Percentiles rank a stretch among this genome's conserved stretches.
Conservation (phyloP, 2,797 vertebrate genomes). For the Dryobates pubescens region DNA sequence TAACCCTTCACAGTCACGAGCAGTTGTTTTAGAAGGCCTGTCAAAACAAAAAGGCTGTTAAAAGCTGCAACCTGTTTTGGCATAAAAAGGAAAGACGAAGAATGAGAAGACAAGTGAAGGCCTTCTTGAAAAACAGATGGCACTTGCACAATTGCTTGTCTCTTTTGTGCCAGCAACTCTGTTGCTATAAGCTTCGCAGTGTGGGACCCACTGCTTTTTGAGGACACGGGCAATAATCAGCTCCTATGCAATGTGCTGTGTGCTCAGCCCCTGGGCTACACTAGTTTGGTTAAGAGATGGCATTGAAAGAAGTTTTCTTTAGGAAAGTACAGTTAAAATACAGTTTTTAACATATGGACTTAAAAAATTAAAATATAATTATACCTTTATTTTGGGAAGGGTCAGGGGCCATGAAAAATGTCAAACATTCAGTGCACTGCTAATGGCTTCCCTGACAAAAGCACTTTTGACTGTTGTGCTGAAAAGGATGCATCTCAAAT, state of each 20-base stretch:
- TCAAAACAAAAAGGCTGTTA: background rate
- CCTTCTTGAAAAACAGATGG: background rate
- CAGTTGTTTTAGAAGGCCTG: background rate
- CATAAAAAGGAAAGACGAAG: background rate
- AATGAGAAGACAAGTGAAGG: background rate
- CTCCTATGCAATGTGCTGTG: fast-evolving
- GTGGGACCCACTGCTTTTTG: background rate
- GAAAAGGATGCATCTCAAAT: background rate
- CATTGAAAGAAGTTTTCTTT: background rate
- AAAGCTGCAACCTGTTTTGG: background rate
- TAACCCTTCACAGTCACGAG: background rate
- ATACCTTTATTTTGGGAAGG: background rate
- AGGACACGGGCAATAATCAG: background rate
- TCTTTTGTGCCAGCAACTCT: background rate
- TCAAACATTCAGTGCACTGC: background rate
- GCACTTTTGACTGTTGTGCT: background rate
- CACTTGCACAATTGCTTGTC: fast-evolving
- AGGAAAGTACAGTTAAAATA: background rate
- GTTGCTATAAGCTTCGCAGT: background rate
- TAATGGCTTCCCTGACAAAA: background rate
- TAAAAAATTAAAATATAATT: background rate
- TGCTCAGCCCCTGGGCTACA: background rate
- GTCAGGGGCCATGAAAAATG: background rate
- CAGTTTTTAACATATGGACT: background rate
- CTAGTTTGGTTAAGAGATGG: background rate